These are phyloP conservation scores for Spodoptera litura DNA, from an alignment of 1,140 invertebrate genomes.

Conservation along the genomic window DNA sequence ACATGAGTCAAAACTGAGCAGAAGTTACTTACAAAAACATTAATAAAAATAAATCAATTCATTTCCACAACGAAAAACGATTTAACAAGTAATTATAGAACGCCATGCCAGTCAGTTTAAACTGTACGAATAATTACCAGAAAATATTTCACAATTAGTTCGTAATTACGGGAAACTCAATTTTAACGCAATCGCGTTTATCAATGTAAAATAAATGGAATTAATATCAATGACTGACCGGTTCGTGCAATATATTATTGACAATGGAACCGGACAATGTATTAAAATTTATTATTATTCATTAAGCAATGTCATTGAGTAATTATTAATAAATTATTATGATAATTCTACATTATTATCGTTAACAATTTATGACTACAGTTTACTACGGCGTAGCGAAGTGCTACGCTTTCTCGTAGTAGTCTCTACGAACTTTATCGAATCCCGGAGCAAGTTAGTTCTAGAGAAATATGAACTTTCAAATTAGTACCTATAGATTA, in stretches of 20 bases:
- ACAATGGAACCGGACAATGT: not conserved
- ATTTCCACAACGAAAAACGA: no score
- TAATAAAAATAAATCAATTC: no score
- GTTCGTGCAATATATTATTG: not conserved
- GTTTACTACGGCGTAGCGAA: slow-evolving; percentile 32
- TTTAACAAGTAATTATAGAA: not conserved
- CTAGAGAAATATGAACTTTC: slow-evolving; percentile 2
- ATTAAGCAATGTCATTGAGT: no score
- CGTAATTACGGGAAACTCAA: not conserved
- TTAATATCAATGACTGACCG: not conserved
- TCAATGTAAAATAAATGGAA: not conserved
- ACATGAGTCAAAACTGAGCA: no score
- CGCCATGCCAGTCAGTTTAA: not conserved
- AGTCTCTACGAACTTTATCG: slow-evolving; percentile 15
- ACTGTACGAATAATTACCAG: not conserved
- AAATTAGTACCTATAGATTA: not conserved
- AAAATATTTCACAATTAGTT: not conserved
- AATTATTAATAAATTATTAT: no score
- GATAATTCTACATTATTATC: no score
- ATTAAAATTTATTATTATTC: no score
- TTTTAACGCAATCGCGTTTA: not conserved
- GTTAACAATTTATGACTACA: not conserved
- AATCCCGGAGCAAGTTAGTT: not conserved
- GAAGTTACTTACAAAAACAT: no score
- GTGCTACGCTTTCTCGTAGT: slow-evolving; percentile 42